These are phyloP conservation scores for Ichneumoninae sp. DNA, from an alignment of 2,888 invertebrate genomes.

Conservation along the genomic window DNA sequence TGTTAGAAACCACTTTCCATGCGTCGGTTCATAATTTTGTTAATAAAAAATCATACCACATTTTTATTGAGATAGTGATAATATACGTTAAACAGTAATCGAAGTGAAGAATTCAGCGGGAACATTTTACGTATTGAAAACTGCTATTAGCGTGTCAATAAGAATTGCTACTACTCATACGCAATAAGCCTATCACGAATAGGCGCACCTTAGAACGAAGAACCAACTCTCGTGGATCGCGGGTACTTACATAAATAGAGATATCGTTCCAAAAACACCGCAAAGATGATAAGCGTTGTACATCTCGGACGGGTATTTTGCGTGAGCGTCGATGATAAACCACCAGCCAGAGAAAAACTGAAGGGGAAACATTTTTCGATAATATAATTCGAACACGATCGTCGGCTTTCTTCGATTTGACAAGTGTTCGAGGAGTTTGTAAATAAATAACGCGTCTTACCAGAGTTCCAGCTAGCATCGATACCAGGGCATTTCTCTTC, in stretches of 20 bases:
- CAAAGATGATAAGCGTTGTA: constrained; percentile 94
- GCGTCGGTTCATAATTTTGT: no score
- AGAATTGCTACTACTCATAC: no score
- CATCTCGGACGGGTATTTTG: constrained; percentile 90
- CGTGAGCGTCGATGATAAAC: constrained; percentile 97
- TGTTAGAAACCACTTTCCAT: no score
- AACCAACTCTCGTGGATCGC: constrained; percentile 5
- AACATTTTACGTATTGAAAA: no score
- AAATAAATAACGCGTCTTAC: constrained; percentile 86
- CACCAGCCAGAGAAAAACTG: constrained; percentile 99
- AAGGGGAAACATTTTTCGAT: constrained; percentile 15
- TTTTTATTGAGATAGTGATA: no score
- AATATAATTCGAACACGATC: constrained; percentile 5
- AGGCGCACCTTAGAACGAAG: not conserved
- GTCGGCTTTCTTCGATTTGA: not conserved
- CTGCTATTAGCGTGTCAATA: no score
- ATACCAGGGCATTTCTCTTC: constrained; percentile 93
- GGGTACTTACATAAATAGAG: constrained; percentile 93
- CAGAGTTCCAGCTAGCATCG: constrained; percentile 94
- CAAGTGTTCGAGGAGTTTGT: constrained; percentile 43
- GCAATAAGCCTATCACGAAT: no score
- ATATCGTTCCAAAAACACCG: constrained; percentile 97
- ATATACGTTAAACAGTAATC: no score
- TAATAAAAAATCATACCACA: no score
- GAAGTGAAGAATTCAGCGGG: no score